These are phyloP conservation scores for Ptyas mucosa DNA, from an alignment of 2,113 vertebrate species.

Conservation along the genomic window DNA sequence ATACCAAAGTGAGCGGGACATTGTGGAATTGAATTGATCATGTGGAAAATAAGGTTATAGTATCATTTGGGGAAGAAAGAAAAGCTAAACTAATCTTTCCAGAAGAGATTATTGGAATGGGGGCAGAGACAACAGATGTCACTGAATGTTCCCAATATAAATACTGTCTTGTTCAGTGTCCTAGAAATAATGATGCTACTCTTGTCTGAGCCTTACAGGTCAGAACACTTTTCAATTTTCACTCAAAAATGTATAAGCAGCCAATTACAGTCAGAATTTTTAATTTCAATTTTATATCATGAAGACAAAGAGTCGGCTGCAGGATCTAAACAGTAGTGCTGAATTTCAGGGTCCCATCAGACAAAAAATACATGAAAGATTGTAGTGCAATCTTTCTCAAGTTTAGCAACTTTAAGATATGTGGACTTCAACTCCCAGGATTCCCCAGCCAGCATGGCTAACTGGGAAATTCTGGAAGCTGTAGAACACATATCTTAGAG, in stretches of 20 bases:
- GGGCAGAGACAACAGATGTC: slow-evolving; percentile 1
- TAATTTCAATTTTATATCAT: not conserved
- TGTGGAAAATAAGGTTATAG: slow-evolving; percentile 62
- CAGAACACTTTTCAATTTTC: not conserved
- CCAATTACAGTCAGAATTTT: slow-evolving; percentile 18
- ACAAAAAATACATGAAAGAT: not conserved
- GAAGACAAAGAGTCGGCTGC: not conserved
- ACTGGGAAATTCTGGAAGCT: not conserved
- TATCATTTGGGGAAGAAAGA: slow-evolving; percentile 36
- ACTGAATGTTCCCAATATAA: slow-evolving; percentile 3
- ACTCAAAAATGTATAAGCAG: not conserved
- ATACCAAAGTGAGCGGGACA: slow-evolving; percentile 9
- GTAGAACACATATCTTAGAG: not conserved
- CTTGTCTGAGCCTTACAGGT: not conserved
- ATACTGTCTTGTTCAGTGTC: not conserved
- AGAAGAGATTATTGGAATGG: slow-evolving; percentile 14
- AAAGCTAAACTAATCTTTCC: slow-evolving; percentile 43
- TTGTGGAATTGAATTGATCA: slow-evolving; percentile 66
- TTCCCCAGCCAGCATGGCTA: not conserved
- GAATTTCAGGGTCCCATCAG: not conserved
- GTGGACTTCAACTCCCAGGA: not conserved
- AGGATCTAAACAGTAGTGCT: not conserved
- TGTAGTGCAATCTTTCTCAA: not conserved
- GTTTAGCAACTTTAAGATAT: not conserved
- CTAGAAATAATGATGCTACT: slow-evolving; percentile 15